Evolutionary conservation across 2,888 invertebrate species (phyloP), one percentile per base, ranked within the genome.

Genomic region (Melieria crassipennis): DNA sequence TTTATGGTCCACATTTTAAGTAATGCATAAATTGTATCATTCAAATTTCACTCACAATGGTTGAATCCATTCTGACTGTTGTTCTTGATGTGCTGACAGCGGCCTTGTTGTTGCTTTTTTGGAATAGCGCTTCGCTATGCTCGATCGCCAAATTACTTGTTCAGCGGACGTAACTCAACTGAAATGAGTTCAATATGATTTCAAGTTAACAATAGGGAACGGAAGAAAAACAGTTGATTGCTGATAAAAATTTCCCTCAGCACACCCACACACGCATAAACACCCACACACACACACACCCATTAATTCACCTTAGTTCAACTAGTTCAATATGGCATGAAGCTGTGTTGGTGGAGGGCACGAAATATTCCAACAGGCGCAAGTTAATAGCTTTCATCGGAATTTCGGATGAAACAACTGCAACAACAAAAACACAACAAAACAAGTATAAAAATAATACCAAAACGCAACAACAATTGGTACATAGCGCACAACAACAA

Each of bases 281-380:
- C 67, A 58, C 57, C 68, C 60, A 50, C 55, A 70, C 45, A 50
- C 63, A 55, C 65, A 57, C 10, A 13, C 43, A 63, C 30, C 62
- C 30, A 30, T 52, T 56, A 52, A 30, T 30, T 30, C 30, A 2
- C 30, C 30, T 30, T 30, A 30, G 30, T 3, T 3, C 30, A 30
- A 30, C 2, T 30, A 30, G 30, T 3, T 3, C 30, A 30, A 30
- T 30, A 2, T 30, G 30, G 3, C 30, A 30, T 30, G 30, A 30
- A 30, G 30, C 3, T 30, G 30, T 30, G 30, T 30, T 30, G 30
- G 30, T 30, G 30, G 30, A 30, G 30, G 30, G 30, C 30, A 30
- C 2, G 1, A 73, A 73, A 70, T 77, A 79, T 82, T 84, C 81
- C 82, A 82, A 79, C 82, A 82, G 80, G 79, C 79, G 81, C 79